Percentiles rank a stretch among this genome's conserved stretches.
phyloP scores from a whole-genome alignment of 2,888 invertebrate species.

The Andrena bucephala region DNA sequence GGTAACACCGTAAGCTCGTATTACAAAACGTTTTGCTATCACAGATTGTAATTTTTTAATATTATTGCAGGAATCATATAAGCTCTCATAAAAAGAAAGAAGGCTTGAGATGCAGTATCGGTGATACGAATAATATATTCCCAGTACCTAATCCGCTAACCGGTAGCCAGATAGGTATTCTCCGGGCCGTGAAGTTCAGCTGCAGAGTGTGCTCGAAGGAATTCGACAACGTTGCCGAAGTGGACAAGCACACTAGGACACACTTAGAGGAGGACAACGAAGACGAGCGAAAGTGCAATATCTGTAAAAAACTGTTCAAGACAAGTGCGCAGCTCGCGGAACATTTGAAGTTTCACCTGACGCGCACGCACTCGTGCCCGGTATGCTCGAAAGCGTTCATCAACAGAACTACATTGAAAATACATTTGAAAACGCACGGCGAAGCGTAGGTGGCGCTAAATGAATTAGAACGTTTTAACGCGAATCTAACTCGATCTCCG shows the following conservation, averaged over 20 bases:
- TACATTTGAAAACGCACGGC: conserved; percentile 76
- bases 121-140: conserved; percentile 63
- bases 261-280: conserved; percentile 71
- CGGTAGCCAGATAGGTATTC: conserved; percentile 69
- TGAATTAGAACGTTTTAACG: background rate
- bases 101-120: conserved; percentile 61
- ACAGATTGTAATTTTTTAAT: conserved; percentile 16
- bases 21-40: background rate
- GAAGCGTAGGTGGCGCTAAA: conserved; percentile 25
- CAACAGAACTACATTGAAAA: conserved; percentile 75
- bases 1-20: conserved; percentile 51
- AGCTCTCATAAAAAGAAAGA: conserved; percentile 70
- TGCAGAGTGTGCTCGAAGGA: conserved; percentile 78
- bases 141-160: conserved; percentile 68
- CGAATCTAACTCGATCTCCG: background rate
- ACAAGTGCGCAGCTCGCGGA: conserved; percentile 66
- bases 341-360: conserved; percentile 76
- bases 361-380: conserved; percentile 74
- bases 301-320: conserved; percentile 74
- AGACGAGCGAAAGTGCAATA: conserved; percentile 74
- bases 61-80: conserved; percentile 69
- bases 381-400: conserved; percentile 79
- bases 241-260: conserved; percentile 78
- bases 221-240: conserved; percentile 77
- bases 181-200: conserved; percentile 75